A percentile compares a stretch with the other conserved stretches of the same genome.
These are phyloP conservation scores for Brachyptera putata DNA, from an alignment of 2,888 invertebrate genomes.

Conservation along the genomic window DNA sequence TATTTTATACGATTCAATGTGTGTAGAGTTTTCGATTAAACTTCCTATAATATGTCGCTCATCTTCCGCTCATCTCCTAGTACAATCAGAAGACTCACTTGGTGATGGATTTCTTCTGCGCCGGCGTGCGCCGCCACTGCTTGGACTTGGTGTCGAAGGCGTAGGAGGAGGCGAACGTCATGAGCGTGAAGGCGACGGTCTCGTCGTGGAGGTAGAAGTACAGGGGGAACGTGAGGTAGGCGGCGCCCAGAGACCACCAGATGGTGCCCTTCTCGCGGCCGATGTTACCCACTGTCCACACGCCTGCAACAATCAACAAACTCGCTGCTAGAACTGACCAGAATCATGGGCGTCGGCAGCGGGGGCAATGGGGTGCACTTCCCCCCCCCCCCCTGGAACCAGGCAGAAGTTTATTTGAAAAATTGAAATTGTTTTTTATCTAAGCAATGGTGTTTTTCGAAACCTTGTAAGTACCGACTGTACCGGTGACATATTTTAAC, in stretches of 20 bases:
- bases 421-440: too few relatives aligned
- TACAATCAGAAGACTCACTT: too few relatives aligned
- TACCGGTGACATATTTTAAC: too few relatives aligned
- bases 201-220: slow-evolving; percentile 72
- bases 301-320: slow-evolving; percentile 55
- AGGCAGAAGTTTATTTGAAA: background rate
- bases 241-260: slow-evolving; percentile 63
- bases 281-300: slow-evolving; percentile 87
- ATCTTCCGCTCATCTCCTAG: too few relatives aligned
- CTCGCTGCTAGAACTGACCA: background rate
- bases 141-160: slow-evolving; percentile 74
- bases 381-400: slow-evolving; percentile 85
- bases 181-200: slow-evolving; percentile 59
- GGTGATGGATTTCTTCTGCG: slow-evolving; percentile 43
- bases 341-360: too few relatives aligned
- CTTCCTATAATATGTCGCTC: too few relatives aligned
- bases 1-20: too few relatives aligned
- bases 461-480: too few relatives aligned
- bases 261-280: slow-evolving; percentile 74
- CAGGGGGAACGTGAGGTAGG: slow-evolving; percentile 62
- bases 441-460: too few relatives aligned
- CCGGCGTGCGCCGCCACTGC: slow-evolving; percentile 68
- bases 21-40: too few relatives aligned
- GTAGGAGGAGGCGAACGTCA: slow-evolving; percentile 61
- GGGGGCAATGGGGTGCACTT: slow-evolving; percentile 88